Evolutionary conservation across 2,888 invertebrate genomes (phyloP), one percentile per base, ranked within the genome.

Genomic region (Zonitis immaculata): DNA sequence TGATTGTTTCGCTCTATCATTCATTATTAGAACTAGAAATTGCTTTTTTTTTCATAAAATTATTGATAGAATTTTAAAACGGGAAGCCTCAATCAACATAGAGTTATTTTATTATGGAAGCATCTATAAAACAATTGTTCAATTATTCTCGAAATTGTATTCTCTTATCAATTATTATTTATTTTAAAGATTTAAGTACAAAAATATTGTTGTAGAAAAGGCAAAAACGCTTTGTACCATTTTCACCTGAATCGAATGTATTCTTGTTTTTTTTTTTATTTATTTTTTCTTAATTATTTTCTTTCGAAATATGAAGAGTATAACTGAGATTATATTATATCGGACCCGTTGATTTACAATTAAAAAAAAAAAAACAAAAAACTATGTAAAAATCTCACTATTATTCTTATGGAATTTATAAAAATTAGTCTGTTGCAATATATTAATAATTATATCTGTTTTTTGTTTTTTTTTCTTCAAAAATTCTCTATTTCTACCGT

Each of bases 151-250:
- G 59, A 56, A 57, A 65, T n/a, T n/a, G n/a, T n/a, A 61, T 51
- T 58, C 26, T 44, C 44, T 28, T 56, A 35, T 35, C 18, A 35
- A 16, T 14, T 9, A 14, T 54, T 44, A 44, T 51, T 39, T 48
- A 27, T 42, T 58, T 68, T 70, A 72, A 72, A 73, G 68, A 68
- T 69, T n/a, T n/a, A 70, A 69, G 66, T 75, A 75, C 69, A 75
- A 75, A 75, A 75, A 74, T 75, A 75, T 72, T 67, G 68, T 70
- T 70, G 65, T 68, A 64, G n/a, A n/a, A 68, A 35, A 73, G 73
- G 73, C 72, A 73, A 73, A 74, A 74, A 68, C 70, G 71, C 65
- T 72, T 74, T 74, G 75, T 75, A 75, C 75, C 71, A 71, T 72
- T 73, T 71, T 71, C 62, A 73, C 71, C 72, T 71, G 72, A 65